These are phyloP conservation scores for Lerista edwardsae DNA, from an alignment of 2,797 vertebrate genomes.

Conservation along the genomic window DNA sequence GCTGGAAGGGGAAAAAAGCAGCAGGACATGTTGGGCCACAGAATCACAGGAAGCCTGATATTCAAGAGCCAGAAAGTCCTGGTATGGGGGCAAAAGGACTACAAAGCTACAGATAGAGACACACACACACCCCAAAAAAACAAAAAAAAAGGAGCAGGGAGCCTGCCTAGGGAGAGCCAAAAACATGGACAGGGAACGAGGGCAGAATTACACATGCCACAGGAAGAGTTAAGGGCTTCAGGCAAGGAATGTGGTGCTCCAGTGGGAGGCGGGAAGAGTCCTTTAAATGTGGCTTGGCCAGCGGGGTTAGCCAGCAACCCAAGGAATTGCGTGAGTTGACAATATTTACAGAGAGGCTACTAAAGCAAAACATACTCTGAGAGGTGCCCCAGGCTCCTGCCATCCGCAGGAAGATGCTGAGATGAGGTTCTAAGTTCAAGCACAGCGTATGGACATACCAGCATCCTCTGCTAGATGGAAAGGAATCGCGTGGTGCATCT, in stretches of 20 bases:
- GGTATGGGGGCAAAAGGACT: neutral
- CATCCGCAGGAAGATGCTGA: neutral
- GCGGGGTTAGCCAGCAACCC: neutral
- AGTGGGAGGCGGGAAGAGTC: too few species aligned
- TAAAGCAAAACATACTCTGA: neutral
- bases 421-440: neutral
- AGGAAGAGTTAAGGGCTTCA: neutral
- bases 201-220: neutral
- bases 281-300: neutral
- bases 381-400: neutral
- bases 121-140: too few species aligned
- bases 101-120: neutral
- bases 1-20: neutral
- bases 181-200: neutral
- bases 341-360: too few species aligned
- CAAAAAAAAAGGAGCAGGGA: neutral
- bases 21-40: neutral
- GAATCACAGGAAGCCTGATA: neutral
- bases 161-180: neutral
- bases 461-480: neutral
- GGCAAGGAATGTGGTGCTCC: neutral
- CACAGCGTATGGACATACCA: neutral
- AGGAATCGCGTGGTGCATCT: neutral
- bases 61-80: neutral
- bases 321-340: neutral